Percentiles rank a stretch among this genome's conserved stretches.
Evolutionary conservation across 2,797 vertebrate genomes (phyloP).

Genomic region (Parauchenoglanis punctatus): DNA sequence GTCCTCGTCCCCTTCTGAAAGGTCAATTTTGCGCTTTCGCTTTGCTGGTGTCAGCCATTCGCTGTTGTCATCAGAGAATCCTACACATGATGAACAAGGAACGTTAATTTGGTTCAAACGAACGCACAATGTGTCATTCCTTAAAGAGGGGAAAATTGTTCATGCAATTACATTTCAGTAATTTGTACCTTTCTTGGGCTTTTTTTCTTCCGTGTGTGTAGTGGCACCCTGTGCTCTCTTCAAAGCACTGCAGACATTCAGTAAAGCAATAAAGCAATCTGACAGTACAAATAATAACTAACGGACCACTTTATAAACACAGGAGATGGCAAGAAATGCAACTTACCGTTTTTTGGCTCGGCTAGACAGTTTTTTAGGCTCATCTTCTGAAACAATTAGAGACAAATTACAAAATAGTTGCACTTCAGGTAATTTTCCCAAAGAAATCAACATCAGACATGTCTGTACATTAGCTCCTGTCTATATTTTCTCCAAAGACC

Average conservation of each 20-base stretch:
- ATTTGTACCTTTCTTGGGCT: conserved; percentile 70
- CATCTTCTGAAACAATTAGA: conserved; percentile 68
- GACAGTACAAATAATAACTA: background rate
- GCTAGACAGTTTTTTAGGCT: conserved; percentile 83
- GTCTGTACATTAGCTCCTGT: background rate
- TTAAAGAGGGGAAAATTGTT: conserved; percentile 6
- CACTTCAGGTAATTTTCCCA: background rate
- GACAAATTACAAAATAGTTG: conserved; percentile 13
- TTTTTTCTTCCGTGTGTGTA: conserved; percentile 49
- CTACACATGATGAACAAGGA: conserved; percentile 56
- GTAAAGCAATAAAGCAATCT: background rate
- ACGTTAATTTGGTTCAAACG: background rate
- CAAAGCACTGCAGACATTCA: conserved; percentile 68
- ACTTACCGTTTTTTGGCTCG: conserved; percentile 85
- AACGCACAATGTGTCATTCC: background rate
- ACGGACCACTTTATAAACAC: conserved; percentile 5
- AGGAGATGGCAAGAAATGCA: background rate
- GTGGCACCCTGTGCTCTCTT: conserved; percentile 71
- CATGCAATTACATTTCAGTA: conserved; percentile 2
- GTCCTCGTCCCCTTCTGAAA: conserved; percentile 65
- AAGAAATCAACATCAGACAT: background rate
- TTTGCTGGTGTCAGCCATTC: conserved; percentile 77
- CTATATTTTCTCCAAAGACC: background rate
- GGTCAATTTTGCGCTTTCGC: conserved; percentile 71
- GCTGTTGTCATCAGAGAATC: conserved; percentile 82